Evolutionary conservation across 1,140 invertebrate species (phyloP).

Genomic region (Philopotamus ludificatus): DNA sequence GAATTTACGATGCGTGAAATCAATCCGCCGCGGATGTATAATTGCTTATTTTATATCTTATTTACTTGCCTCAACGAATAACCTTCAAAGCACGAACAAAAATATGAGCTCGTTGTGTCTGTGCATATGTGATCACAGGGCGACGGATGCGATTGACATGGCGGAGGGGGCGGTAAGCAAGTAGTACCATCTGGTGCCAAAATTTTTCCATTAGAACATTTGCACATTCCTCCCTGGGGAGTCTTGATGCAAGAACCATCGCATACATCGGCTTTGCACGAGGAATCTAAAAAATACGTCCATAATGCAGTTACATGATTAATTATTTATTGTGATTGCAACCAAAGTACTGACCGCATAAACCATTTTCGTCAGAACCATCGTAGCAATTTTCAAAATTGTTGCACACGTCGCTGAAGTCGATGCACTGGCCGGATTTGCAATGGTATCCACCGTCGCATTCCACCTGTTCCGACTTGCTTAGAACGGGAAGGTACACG

Average conservation of each 20-base stretch:
- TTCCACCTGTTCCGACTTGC: too few species aligned
- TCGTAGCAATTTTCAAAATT: slow-evolving; percentile 66
- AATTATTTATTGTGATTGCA: slow-evolving; percentile 1
- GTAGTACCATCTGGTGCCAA: slow-evolving; percentile 51
- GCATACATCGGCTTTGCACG: slow-evolving; percentile 62
- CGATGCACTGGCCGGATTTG: slow-evolving; percentile 61
- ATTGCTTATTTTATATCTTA: too few species aligned
- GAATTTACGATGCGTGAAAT: too few species aligned
- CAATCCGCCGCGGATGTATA: too few species aligned
- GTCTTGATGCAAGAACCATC: slow-evolving; percentile 65
- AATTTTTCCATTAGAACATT: slow-evolving; percentile 64
- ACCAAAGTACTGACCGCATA: slow-evolving; percentile 56
- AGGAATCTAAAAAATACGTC: slow-evolving; percentile 53
- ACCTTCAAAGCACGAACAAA: slow-evolving; percentile 75
- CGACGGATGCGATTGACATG: slow-evolving; percentile 25
- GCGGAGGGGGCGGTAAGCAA: slow-evolving; percentile 46
- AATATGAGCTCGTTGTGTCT: slow-evolving; percentile 47
- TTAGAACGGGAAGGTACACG: too few species aligned
- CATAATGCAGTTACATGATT: not conserved
- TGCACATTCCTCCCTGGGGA: slow-evolving; percentile 68
- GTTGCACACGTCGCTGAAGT: slow-evolving; percentile 66
- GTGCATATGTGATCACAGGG: slow-evolving; percentile 55
- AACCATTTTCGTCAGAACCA: slow-evolving; percentile 59
- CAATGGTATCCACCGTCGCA: slow-evolving; percentile 61
- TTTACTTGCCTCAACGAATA: slow-evolving; percentile 65